These are phyloP conservation scores for Venturia canescens DNA, from an alignment of 1,140 invertebrate species.

Conservation along the genomic window DNA sequence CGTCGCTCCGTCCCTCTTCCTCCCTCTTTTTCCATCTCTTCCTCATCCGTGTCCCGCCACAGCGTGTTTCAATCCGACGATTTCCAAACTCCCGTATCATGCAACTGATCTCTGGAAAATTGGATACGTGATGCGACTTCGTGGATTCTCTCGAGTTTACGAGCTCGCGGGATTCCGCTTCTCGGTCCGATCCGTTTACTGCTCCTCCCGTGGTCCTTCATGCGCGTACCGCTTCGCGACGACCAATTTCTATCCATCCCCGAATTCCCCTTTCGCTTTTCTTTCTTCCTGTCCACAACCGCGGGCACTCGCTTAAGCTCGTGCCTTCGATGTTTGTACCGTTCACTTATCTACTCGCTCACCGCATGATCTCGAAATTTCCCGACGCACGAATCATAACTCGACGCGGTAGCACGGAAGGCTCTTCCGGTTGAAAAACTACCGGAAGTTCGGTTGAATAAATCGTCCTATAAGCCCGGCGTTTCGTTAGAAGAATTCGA, in stretches of 20 bases:
- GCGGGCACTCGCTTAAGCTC: neutral
- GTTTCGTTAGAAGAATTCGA: too few relatives aligned
- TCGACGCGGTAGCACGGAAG: too few relatives aligned
- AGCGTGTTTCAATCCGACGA: slow-evolving; percentile 52
- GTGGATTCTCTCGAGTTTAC: slow-evolving; percentile 67
- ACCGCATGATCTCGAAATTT: neutral
- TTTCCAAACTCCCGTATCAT: slow-evolving; percentile 67
- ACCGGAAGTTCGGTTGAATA: too few relatives aligned
- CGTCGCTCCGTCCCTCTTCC: too few relatives aligned
- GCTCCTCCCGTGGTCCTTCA: neutral
- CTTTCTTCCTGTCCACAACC: slow-evolving; percentile 1
- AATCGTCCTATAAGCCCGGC: too few relatives aligned
- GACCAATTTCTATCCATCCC: slow-evolving; percentile 22
- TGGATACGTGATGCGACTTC: slow-evolving; percentile 74
- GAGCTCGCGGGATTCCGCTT: slow-evolving; percentile 55
- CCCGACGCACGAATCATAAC: neutral
- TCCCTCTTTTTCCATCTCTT: slow-evolving; percentile 20
- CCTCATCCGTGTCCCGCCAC: neutral
- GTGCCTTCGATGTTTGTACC: neutral
- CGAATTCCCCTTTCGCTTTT: neutral
- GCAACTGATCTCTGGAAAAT: slow-evolving; percentile 73
- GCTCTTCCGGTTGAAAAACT: too few relatives aligned
- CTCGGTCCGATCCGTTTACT: slow-evolving; percentile 51
- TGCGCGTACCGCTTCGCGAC: neutral
- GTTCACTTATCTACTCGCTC: neutral